Conservation (phyloP, 1,140 invertebrate genomes). For the Piezodorus guildinii region DNA sequence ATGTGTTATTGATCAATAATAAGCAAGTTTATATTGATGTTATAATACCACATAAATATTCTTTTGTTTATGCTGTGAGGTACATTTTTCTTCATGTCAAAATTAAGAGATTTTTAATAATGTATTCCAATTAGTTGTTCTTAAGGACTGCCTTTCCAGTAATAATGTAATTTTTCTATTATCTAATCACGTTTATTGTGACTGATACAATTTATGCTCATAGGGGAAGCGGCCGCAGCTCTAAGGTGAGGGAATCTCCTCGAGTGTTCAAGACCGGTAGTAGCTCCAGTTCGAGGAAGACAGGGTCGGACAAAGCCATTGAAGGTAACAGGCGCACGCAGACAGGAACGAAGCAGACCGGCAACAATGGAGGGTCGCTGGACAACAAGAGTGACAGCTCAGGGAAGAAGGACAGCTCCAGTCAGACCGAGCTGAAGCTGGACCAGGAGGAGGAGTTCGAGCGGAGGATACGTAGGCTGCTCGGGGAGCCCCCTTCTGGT, state of each 20-base stretch:
- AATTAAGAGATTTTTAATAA: no score
- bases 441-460: conserved; percentile 25
- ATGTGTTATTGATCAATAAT: no score
- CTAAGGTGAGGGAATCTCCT: conserved; percentile 20
- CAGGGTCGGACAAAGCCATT: conserved; percentile 19
- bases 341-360: conserved; percentile 32
- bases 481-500: conserved; percentile 40
- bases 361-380: conserved; percentile 27
- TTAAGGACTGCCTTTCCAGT: no score
- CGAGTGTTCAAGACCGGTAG: conserved; percentile 20
- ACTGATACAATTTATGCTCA: not conserved
- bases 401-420: conserved; percentile 46
- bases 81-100: no score
- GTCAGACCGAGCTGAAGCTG: conserved; percentile 43
- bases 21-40: no score
- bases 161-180: no score
- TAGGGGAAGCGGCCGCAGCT: conserved; percentile 23
- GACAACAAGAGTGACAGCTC: conserved; percentile 28
- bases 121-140: no score
- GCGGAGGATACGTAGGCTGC: conserved; percentile 50
- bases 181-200: no score
- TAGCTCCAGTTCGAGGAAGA: conserved; percentile 22
- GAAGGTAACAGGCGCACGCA: conserved; percentile 31
- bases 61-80: no score
- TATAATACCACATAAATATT: no score